Evolutionary conservation across 2,113 vertebrate genomes (phyloP), one percentile per base, ranked within the genome.

Genomic region (Antigone vipio): DNA sequence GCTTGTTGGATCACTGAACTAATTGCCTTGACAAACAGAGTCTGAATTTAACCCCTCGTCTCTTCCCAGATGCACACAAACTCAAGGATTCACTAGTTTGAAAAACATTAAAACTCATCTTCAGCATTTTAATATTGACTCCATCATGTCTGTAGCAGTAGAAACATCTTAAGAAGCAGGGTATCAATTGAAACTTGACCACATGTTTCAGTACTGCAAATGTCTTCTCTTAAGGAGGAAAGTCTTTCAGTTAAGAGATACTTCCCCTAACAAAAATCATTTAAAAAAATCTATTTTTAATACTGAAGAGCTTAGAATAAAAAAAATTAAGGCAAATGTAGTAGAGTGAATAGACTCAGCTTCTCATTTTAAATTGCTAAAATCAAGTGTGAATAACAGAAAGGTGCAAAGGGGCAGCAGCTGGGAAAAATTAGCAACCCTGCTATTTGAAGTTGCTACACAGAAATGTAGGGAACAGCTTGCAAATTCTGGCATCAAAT

Each of bases 1-100:
- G 77, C 38, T 93, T 91, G 86, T 85, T 92, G 88, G 84, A 96
- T 97, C 95, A 92, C 60, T 90, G 92, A 97, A 98, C 96, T 97
- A 97, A 97, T 93, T 94, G 93, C 85, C 60, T 87, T 82, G 32
- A 96, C 66, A 97, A 97, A 91, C 45, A 81, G 26, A 67, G 47
- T 60, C 3, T 40, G 78, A 94, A 92, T 96, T 88, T 85, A 95
- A 97, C 78, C 62, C 38, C 34, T 96, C 35, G 14, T 72, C 55
- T 63, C 58, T 59, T 82, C 62, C 42, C 75, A 89, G 42, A 66
- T 23, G 14, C 23, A 93, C 34, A 69, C 3, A 59, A 67, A 73
- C 23, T 59, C 52, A 58, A 32, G 15, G 38, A 85, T 81, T 75
- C 59, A 55, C 9, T 74, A 45, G 6, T n/a, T 12, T 56, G 34